Base-by-base conservation (phyloP, 2,113 vertebrate genomes). In the Eidolon helvum region DNA sequence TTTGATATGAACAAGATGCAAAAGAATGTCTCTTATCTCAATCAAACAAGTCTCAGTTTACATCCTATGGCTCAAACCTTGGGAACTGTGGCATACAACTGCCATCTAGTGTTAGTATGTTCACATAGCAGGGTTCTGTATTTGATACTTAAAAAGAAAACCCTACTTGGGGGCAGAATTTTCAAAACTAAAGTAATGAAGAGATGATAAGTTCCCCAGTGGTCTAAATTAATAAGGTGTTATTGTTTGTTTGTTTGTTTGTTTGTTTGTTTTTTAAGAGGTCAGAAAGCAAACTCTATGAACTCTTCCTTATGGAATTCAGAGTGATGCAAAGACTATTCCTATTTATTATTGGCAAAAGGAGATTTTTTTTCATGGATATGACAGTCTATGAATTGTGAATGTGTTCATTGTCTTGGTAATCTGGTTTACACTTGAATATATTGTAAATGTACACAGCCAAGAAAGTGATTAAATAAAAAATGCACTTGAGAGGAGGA, bases 61-160 rank as follows among this genome's bases (percentile, higher is more conserved):
- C 5, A 35, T 18, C 28, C 78, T 68, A 22, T 4, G 69, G 50
- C 33, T 92, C 59, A 87, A 71, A 90, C 26, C 16, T 75, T 78
- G 45, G 19, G 59, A 69, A 18, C 28, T 89, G 65, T 95, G 92
- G 79, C 87, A 38, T 90, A 33, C 74, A 90, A 68, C 79, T 96
- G 92, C 97, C 96, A 96, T 92, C 95, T 97, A 84, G 87, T 97
- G 97, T 93, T 68, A 0, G 59, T 18, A 90, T 92, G 38, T 43
- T 69, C 11, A 3, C 65, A 95, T 96, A 91, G 35, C 94, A 92
- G 22, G 30, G 11, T 45, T 82, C 94, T 50, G 3, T 53, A 83
- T 63, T 90, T 59, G 15, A 84, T 45, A 57, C 26, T 61, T 61
- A 61, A 30, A 61, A 30, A 61, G 4, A 61, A 30, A 61, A 61